phyloP scores from a whole-genome alignment of 64 coral and sea anemone species.

The Pocillopora damicornis region DNA sequence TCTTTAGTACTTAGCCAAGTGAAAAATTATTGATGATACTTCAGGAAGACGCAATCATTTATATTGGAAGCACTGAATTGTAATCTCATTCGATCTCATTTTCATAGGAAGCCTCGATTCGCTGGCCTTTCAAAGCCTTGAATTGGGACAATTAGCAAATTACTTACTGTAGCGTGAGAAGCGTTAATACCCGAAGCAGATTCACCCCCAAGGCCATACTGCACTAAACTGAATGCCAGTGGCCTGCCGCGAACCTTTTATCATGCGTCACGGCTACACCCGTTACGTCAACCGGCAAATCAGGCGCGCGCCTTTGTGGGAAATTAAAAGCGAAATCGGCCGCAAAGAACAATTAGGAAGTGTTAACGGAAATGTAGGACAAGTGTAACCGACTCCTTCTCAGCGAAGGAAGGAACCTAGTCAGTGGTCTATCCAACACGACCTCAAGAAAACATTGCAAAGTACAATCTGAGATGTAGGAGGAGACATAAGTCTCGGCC shows the following conservation, averaged over 20 bases:
- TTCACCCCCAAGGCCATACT: slow-evolving; percentile 32
- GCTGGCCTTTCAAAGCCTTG: not conserved
- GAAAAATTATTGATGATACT: slow-evolving; percentile 42
- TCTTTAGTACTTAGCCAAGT: slow-evolving; percentile 8
- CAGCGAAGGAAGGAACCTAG: slow-evolving; percentile 63
- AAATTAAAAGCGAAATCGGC: slow-evolving; percentile 61
- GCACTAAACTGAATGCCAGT: slow-evolving; percentile 54
- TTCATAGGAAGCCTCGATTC: slow-evolving; percentile 14
- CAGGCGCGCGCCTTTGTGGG: slow-evolving; percentile 41
- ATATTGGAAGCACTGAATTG: slow-evolving; percentile 15
- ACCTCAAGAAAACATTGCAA: slow-evolving; percentile 26
- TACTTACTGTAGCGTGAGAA: slow-evolving; percentile 35
- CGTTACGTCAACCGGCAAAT: slow-evolving; percentile 47
- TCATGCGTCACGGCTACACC: slow-evolving; percentile 67
- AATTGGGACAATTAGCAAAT: not conserved
- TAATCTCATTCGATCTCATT: not conserved
- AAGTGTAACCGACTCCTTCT: slow-evolving; percentile 78
- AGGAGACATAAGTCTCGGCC: slow-evolving; percentile 36
- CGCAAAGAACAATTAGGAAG: slow-evolving; percentile 77
- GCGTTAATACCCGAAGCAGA: slow-evolving; percentile 30
- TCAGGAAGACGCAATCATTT: slow-evolving; percentile 16
- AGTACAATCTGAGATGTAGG: slow-evolving; percentile 37
- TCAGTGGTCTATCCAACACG: slow-evolving; percentile 45
- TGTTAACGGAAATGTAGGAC: slow-evolving; percentile 98
- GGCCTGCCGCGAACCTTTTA: slow-evolving; percentile 82